Base-by-base conservation (phyloP, 2,797 vertebrate species). In the Steatocranus sp. region DNA sequence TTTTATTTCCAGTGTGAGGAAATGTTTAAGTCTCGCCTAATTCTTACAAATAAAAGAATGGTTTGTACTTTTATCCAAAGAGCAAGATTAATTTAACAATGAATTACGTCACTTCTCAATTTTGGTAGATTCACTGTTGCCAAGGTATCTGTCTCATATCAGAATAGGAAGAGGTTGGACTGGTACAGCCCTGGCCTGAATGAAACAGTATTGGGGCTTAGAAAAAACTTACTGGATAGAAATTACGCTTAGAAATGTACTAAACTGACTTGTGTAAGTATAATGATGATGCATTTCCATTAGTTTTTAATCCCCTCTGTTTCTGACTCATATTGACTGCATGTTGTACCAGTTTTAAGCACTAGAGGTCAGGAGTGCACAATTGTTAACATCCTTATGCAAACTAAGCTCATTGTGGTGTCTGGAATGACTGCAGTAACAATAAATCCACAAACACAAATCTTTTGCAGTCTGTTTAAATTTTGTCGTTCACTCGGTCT, bases 31-130 rank as follows among this genome's bases (percentile, higher is more conserved):
- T 66, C 34, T 38, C 3, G 0, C 20, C 14, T 18, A 25, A 27
- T 70, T 70, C 38, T 70, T 43, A 43, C 23, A 43, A 17, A 38
- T 63, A 43, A 70, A 43, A 70, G 3, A 68, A 68, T 1, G 0
- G 1, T 68, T 43, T 10, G 8, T 43, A 27, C 3, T 68, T 23
- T 68, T 15, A 25, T 10, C 38, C 63, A 68, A 41, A 68, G 20
- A 68, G 63, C 23, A 25, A 17, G 63, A 25, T 1, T 68, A 68
- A 43, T 68, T 11, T 68, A 68, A 25, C 38, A 68, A 25, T 68
- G 14, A 43, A 68, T 11, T 68, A 0, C 14, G 0, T 43, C 63
- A 17, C 34, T 43, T 25, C 36, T 68, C 36, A 68, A 10, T 27
- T 68, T 43, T 68, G 14, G 38, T 15, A 27, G 14, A 43, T 70